These are phyloP conservation scores for Brachymystax lenok DNA, from an alignment of 2,797 vertebrate species.

Conservation along the genomic window DNA sequence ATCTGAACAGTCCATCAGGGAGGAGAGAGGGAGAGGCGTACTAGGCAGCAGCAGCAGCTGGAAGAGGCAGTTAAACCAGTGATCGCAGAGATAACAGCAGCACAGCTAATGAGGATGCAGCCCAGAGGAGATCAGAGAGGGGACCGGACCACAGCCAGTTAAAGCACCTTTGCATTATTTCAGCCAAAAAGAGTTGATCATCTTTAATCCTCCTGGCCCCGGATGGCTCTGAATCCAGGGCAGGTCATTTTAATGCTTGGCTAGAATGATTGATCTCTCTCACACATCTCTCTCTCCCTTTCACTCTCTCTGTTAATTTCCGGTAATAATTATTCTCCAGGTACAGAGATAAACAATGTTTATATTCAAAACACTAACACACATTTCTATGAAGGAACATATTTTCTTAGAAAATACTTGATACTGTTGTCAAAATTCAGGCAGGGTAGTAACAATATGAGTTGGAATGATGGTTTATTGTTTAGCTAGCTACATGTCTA, in stretches of 20 bases:
- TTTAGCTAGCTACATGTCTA: no score
- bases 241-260: background rate
- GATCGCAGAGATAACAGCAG: slow-evolving; percentile 6
- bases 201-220: background rate
- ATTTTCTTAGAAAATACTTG: background rate
- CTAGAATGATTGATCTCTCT: background rate
- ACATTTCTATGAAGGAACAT: background rate
- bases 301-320: background rate
- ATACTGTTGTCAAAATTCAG: background rate
- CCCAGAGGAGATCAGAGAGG: background rate
- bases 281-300: background rate
- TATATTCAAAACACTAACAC: no score
- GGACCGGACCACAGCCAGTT: background rate
- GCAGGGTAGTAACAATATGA: no score
- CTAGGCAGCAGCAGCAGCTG: background rate
- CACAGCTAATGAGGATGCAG: background rate
- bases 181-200: background rate
- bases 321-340: background rate
- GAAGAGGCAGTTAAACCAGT: slow-evolving; percentile 13
- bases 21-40: background rate
- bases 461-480: no score
- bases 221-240: background rate
- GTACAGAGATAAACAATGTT: background rate
- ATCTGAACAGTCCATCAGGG: background rate
- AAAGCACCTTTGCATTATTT: background rate